Evolutionary conservation across 2,888 invertebrate genomes (phyloP).

Genomic region (Pasiphila rectangulata): DNA sequence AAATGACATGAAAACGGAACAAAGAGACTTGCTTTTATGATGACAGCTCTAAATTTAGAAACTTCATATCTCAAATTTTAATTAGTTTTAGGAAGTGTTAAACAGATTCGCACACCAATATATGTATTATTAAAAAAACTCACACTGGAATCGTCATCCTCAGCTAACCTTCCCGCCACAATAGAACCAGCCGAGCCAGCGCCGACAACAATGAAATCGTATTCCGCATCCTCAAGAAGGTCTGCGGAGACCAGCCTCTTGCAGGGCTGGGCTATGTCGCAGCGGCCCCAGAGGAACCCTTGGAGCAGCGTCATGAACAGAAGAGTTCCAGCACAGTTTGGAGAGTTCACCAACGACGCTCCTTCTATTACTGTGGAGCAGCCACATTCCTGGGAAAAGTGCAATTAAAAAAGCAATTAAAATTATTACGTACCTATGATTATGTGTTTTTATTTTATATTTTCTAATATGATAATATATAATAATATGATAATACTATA

Average conservation of each 20-base stretch:
- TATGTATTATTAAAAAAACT: background rate
- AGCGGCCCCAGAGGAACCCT: constrained; percentile 75
- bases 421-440: too few species aligned
- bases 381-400: constrained; percentile 54
- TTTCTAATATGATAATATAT: too few species aligned
- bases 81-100: too few species aligned
- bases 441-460: too few species aligned
- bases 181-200: constrained; percentile 83
- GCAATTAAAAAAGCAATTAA: constrained; percentile 1
- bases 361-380: constrained; percentile 75
- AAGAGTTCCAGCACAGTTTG: constrained; percentile 74
- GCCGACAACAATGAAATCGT: constrained; percentile 84
- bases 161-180: constrained; percentile 82
- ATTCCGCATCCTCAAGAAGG: constrained; percentile 58
- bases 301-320: constrained; percentile 83
- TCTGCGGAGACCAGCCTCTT: constrained; percentile 67
- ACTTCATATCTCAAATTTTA: too few species aligned
- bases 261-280: constrained; percentile 77
- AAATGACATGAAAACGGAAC: too few species aligned
- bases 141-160: constrained; percentile 48
- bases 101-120: too few species aligned
- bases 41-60: too few species aligned
- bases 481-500: too few species aligned
- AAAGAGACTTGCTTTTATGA: too few species aligned
- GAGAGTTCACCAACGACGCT: constrained; percentile 72